Conservation (phyloP, 1,140 invertebrate species). For the Argopecten irradians region DNA sequence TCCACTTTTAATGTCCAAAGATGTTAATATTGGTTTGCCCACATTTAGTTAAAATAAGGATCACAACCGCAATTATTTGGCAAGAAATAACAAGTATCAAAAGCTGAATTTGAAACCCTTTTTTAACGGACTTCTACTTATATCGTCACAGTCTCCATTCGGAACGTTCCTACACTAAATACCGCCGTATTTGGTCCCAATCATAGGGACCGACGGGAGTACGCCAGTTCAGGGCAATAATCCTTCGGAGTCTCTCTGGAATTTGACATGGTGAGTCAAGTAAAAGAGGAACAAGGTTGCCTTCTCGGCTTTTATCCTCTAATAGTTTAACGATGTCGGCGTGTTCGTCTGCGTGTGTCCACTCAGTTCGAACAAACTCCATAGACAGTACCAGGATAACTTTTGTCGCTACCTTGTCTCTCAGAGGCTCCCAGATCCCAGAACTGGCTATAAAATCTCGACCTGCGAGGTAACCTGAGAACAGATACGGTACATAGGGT, state of each 20-base stretch:
- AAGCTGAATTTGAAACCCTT: no score
- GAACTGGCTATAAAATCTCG: not conserved
- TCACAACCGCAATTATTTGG: not conserved
- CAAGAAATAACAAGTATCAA: not conserved
- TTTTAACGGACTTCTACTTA: no score
- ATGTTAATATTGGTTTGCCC: no score
- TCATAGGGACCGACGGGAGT: not conserved
- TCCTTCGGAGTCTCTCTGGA: conserved; percentile 1
- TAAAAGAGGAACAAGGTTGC: not conserved
- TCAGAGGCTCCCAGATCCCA: not conserved
- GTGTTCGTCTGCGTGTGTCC: not conserved
- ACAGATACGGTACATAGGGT: not conserved
- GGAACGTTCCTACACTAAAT: not conserved
- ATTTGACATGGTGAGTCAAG: not conserved
- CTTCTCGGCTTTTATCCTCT: not conserved
- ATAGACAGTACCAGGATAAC: not conserved
- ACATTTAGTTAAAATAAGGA: no score
- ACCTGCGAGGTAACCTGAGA: not conserved
- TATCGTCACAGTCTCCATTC: no score
- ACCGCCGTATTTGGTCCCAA: not conserved
- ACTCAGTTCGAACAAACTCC: not conserved
- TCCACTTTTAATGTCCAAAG: no score
- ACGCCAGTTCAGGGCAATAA: not conserved
- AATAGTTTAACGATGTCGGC: not conserved
- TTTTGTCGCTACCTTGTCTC: not conserved